Evolutionary conservation across 2,797 vertebrate genomes (phyloP).

Genomic region (Chelon labrosus): DNA sequence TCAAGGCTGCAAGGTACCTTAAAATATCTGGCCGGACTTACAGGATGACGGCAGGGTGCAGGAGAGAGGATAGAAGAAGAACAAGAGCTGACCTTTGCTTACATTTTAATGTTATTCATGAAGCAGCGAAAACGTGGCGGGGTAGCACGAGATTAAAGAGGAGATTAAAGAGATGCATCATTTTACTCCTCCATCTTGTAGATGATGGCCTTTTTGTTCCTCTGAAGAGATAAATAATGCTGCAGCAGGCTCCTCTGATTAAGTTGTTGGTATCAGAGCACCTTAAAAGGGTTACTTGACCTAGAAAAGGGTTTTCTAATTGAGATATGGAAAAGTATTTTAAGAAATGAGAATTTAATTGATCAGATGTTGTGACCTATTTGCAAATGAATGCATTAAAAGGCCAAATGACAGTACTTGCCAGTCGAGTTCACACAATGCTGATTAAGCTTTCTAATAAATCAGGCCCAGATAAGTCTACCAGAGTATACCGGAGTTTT

Average conservation of each 20-base stretch:
- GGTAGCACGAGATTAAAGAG: not conserved
- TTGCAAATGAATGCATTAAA: conserved; percentile 1
- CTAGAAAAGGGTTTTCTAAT: not conserved
- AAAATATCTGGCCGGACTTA: conserved; percentile 11
- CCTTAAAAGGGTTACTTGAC: not conserved
- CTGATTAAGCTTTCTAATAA: too few species aligned
- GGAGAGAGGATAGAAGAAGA: not conserved
- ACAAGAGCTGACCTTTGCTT: not conserved
- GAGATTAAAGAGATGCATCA: conserved; percentile 10
- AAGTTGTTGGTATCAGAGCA: not conserved
- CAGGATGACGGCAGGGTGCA: not conserved
- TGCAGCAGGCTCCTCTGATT: not conserved
- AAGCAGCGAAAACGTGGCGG: not conserved
- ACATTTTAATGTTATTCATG: conserved; percentile 1
- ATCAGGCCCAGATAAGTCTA: too few species aligned
- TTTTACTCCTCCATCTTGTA: not conserved
- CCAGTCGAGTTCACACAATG: too few species aligned
- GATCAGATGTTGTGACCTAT: not conserved
- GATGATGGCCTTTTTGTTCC: not conserved
- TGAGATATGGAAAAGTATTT: not conserved
- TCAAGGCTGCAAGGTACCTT: conserved; percentile 1
- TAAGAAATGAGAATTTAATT: not conserved
- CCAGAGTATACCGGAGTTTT: too few species aligned
- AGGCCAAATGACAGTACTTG: too few species aligned
- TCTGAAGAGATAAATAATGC: too few species aligned